phyloP scores from a whole-genome alignment of 2,113 vertebrate species.

The Symphodus melops region DNA sequence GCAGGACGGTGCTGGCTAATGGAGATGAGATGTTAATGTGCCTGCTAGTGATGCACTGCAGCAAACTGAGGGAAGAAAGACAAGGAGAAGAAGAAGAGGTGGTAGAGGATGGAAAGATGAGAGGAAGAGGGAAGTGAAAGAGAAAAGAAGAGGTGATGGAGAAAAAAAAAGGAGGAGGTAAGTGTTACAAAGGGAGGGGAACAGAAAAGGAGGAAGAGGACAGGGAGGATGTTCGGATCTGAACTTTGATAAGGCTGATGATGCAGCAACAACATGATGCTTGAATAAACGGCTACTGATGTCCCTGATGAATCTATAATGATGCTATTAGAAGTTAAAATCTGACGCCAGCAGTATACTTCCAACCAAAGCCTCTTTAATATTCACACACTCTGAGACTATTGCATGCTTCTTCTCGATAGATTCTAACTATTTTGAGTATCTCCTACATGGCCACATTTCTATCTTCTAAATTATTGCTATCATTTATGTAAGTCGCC shows the following conservation, averaged over 20 bases:
- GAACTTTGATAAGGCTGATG: constrained; percentile 51
- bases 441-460: not conserved
- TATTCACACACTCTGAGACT: constrained; percentile 12
- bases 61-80: constrained; percentile 66
- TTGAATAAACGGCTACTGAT: constrained; percentile 47
- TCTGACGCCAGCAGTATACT: constrained; percentile 10
- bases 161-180: not conserved
- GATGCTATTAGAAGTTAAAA: constrained; percentile 21
- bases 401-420: not conserved
- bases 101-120: constrained; percentile 34
- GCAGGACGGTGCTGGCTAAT: constrained; percentile 59
- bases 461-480: not conserved
- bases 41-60: constrained; percentile 76
- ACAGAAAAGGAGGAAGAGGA: not conserved
- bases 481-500: too few species aligned
- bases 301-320: constrained; percentile 49
- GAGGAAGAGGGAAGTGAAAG: constrained; percentile 10
- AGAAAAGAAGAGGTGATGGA: constrained; percentile 10
- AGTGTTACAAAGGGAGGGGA: not conserved
- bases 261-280: constrained; percentile 51
- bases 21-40: constrained; percentile 79
- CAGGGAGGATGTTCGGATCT: constrained; percentile 10
- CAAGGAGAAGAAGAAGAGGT: constrained; percentile 40
- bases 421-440: not conserved
- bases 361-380: constrained; percentile 10